Base-by-base conservation (phyloP, 2,888 invertebrate genomes). In the Eupelmus urozonus region DNA sequence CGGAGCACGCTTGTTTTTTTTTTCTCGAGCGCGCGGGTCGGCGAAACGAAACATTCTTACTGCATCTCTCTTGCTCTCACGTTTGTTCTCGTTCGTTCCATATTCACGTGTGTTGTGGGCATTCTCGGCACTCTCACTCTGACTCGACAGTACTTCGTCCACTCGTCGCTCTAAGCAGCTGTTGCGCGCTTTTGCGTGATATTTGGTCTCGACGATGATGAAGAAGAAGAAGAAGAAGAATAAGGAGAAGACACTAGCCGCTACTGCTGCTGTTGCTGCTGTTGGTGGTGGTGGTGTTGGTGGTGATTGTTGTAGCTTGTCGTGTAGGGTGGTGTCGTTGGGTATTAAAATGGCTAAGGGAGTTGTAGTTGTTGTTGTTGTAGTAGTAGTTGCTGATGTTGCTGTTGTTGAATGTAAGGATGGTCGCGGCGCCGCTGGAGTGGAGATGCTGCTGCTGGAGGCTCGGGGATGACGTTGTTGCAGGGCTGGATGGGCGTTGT, bases 391-490 rank as follows among this genome's bases (percentile, higher is more conserved):
- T 80, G 81, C 71, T 81, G 81, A 73, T 83, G 83, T 84, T 84
- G 74, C 65, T 85, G 92, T 78, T 29, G 70, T 63, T 90, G 91
- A 55, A 75, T 70, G 29, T 74, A 74, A 59, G 57, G 63, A 78
- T 72, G 77, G 42, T 71, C 45, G 45, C 63, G 70, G 70, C 70
- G 76, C 76, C 62, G 79, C 57, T 76, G 76, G 73, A 59, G 63
- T 72, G 69, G 70, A 78, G 81, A 80, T 79, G 81, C 65, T 71
- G 76, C 70, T 65, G 74, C 72, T 82, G 85, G 72, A 60, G 71
- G 45, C 60, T 72, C 70, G 72, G 65, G 62, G 79, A 74, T 59
- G 72, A 85, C 65, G 83, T 85, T 34, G 85, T 83, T 57, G 85
- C 83, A 63, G 80, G 83, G 84, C 74, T 70, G 66, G 78, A 57